Evolutionary conservation across 2,888 invertebrate species (phyloP), one percentile per base, ranked within the genome.

Genomic region (Trachelus stipa): DNA sequence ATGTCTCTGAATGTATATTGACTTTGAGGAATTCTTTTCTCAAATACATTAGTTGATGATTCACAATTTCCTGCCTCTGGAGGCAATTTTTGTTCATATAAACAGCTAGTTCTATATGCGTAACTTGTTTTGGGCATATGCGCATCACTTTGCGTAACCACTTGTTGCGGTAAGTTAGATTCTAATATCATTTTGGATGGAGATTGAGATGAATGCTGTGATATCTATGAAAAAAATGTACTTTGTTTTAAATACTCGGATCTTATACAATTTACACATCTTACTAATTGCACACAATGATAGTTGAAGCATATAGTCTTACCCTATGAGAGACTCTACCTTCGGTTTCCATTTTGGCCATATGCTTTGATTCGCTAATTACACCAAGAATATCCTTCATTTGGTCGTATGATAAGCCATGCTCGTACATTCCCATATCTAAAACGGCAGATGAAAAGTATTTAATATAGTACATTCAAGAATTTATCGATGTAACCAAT

Each of bases 391-490:
- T 12, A 0, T 78, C 0, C 79, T 82, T 82, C 89, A 89, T 89
- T 9, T 88, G 69, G 0, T 77, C 30, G 0, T 77, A 77, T 1
- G 74, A n/a, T 80, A 86, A 83, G 4, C 81, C 81, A 0, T 81
- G 76, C 4, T 90, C 88, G 12, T 83, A 85, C 77, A 88, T 76
- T 4, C 81, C 84, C 76, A 85, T 76, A 34, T 81, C 88, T 88
- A 74, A n/a, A 71, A 71, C 76, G 34, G n/a, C 30, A 34, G 73
- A 74, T 34, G 3, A 74, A 34, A 35, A 12, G 30, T 35, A 56
- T 23, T 56, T 23, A 23, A 1, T 56, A 23, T 56, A 56, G 2
- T 9, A 56, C 23, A 56, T 6, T 23, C 9, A 23, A 23, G 23
- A 56, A 9, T 9, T 23, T 75, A 34, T 15, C 12, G 4, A 12